Conservation (phyloP, 2,888 invertebrate genomes). For the Embidobia sp. region DNA sequence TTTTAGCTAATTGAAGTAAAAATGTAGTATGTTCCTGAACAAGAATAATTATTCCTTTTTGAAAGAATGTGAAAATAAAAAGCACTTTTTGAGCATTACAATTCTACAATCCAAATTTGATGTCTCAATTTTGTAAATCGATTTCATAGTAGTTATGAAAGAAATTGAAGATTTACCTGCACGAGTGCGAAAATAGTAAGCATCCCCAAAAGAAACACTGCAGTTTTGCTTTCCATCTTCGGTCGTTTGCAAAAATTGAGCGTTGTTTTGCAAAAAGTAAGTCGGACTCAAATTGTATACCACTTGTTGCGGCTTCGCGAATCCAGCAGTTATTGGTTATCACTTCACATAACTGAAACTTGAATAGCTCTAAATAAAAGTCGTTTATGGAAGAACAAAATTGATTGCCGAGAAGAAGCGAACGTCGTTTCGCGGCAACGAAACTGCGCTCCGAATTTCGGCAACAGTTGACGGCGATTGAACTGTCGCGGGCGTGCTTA, state of each 20-base stretch:
- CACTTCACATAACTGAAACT: conserved; percentile 44
- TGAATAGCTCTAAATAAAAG: too few species aligned
- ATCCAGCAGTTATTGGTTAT: neutral
- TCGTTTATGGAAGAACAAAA: too few species aligned
- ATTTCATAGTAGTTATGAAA: neutral
- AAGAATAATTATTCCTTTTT: too few species aligned
- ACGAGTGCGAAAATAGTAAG: neutral
- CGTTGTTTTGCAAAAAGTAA: too few species aligned
- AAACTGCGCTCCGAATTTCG: conserved; percentile 6
- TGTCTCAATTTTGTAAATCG: too few species aligned
- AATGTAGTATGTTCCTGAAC: too few species aligned
- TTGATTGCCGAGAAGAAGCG: too few species aligned
- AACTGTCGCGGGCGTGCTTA: conserved; percentile 62
- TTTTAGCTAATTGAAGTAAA: too few species aligned
- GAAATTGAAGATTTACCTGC: conserved; percentile 16
- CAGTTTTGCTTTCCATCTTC: conserved; percentile 5
- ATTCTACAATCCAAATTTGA: too few species aligned
- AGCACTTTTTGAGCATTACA: too few species aligned
- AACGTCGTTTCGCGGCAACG: neutral
- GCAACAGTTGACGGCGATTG: conserved; percentile 16
- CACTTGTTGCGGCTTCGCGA: conserved; percentile 26
- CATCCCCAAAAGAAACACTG: conserved; percentile 2
- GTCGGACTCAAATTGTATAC: neutral
- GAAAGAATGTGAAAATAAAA: too few species aligned
- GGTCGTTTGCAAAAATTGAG: too few species aligned